Base-by-base conservation (phyloP, 1,140 invertebrate species). In the Eumaeus atala region DNA sequence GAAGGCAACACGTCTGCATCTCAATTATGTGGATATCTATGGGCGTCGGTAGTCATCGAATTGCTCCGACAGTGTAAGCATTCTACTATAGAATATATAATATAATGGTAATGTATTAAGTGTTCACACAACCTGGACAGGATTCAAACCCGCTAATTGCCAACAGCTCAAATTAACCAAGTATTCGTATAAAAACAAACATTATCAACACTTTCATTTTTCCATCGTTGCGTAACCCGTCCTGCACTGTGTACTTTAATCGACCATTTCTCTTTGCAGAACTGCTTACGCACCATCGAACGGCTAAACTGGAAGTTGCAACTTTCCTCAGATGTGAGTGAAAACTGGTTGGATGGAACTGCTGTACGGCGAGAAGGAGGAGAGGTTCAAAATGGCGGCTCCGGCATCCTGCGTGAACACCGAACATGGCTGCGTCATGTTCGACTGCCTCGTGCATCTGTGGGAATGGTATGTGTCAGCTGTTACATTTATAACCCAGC, bases 391-490 rank as follows among this genome's bases (percentile, higher is more conserved):
- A 62, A 82, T 84, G 79, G 70, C 80, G 56, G 64, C 76, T 16
- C 77, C 74, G 10, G 70, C 78, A 1, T 84, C 84, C 12, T 84
- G 81, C 51, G 81, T 87, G 64, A 77, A 71, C 72, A 70, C 77
- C n/a, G 84, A 84, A 21, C 72, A 84, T 62, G 84, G 84, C 58
- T 87, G 84, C 62, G 79, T 84, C 54, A 82, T 84, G 81, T 84
- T 87, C 54, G 80, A 87, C 62, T 87, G 84, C 40, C 70, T 87
- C n/a, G 74, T 77, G 11, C 83, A 86, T 60, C 62, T 86, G 16
- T 86, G 83, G 83, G 83, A 86, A 61, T 86, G 83, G 83, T 86
- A 48, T 82, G 83, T 84, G 7, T 36, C 47, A 34, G 48, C 6
- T 28, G 21, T n/a, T n/a, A n/a, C n/a, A n/a, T n/a, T n/a, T n/a